Evolutionary conservation across 2,113 vertebrate species (phyloP).

Genomic region (Motacilla tschutschensis): DNA sequence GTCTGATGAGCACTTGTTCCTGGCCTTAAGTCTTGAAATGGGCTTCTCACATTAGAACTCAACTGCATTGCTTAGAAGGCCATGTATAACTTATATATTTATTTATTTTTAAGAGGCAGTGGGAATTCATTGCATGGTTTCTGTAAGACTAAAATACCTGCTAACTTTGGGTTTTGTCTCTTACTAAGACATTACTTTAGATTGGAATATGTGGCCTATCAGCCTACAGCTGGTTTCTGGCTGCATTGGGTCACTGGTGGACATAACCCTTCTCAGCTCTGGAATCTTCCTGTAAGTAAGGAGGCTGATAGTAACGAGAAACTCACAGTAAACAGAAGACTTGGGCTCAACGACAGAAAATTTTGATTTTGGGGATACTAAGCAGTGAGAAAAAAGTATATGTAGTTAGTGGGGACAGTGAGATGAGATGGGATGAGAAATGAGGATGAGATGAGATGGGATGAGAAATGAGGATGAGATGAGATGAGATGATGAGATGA

Average conservation of each 20-base stretch:
- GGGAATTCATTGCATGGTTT: conserved; percentile 28
- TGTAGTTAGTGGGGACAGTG: not conserved
- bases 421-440: not conserved
- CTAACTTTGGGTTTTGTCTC: not conserved
- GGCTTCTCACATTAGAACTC: not conserved
- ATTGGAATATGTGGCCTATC: not conserved
- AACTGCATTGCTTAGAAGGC: not conserved
- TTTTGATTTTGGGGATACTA: not conserved
- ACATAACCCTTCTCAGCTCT: conserved; percentile 1
- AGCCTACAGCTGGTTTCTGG: not conserved
- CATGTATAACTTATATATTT: not conserved
- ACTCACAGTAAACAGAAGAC: not conserved
- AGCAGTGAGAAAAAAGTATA: conserved; percentile 34
- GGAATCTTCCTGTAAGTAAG: not conserved
- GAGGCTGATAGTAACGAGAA: not conserved
- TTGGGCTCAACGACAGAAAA: not conserved
- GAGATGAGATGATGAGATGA: not conserved
- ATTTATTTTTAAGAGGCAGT: conserved; percentile 46
- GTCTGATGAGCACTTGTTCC: not conserved
- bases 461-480: not conserved
- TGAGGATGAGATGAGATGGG: not conserved
- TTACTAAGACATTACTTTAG: not conserved
- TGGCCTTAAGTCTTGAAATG: not conserved
- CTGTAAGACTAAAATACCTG: not conserved
- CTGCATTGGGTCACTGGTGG: not conserved